These are phyloP conservation scores for Phyllostomus discolor DNA, from an alignment of 2,113 vertebrate species.

Conservation along the genomic window DNA sequence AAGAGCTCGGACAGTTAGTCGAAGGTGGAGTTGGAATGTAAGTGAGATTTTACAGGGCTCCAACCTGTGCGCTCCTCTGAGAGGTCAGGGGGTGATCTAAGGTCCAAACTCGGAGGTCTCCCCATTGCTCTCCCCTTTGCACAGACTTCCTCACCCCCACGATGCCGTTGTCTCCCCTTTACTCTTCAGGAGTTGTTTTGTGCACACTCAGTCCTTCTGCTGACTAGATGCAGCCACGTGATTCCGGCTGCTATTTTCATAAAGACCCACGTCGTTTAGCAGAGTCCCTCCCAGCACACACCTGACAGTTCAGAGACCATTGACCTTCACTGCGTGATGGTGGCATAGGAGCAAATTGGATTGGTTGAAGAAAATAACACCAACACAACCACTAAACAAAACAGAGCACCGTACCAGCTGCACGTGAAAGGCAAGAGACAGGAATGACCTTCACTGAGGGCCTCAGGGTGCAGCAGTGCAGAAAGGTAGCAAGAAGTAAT, in stretches of 20 bases:
- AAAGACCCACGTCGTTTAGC: not conserved
- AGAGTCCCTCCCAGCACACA: not conserved
- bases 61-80: not conserved
- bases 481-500: not conserved
- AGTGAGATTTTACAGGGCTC: not conserved
- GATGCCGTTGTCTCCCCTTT: rapidly evolving
- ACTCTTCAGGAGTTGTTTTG: not conserved
- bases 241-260: not conserved
- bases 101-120: not conserved
- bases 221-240: not conserved
- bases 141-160: too few relatives aligned
- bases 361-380: not conserved
- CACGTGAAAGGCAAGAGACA: rapidly evolving
- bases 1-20: not conserved
- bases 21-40: not conserved
- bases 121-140: rapidly evolving
- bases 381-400: not conserved
- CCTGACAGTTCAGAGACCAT: not conserved
- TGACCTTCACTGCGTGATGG: not conserved
- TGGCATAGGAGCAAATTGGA: not conserved
- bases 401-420: not conserved
- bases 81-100: not conserved
- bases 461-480: not conserved
- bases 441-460: not conserved
- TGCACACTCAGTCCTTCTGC: not conserved